Base-by-base conservation (phyloP, 2,797 vertebrate genomes). In the Menidia menidia region DNA sequence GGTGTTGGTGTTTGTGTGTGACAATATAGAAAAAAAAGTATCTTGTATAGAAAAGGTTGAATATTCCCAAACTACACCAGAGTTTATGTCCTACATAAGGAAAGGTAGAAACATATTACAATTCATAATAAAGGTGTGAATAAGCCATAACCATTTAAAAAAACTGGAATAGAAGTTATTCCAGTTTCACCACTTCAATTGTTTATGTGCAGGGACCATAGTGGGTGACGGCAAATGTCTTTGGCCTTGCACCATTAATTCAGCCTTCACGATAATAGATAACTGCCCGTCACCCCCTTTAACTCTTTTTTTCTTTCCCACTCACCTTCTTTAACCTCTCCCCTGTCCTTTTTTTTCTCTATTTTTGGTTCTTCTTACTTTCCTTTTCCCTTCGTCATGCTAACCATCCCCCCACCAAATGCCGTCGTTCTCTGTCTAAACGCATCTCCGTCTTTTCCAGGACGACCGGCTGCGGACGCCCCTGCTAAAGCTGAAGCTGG, bases 391-490 rank as follows among this genome's bases (percentile, higher is more conserved):
- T 55, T 1, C n/a, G 8, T 60, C 4, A 11, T 25, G 25, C 25
- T 25, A 2, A 25, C 60, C 43, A 71, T 25, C 6, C 35, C 10
- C 10, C 6, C 35, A 39, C 35, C 4, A 39, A 39, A 25, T 57
- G 13, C 47, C 7, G 19, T 15, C 30, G 30, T 41, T 13, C 30
- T 39, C 41, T 15, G 1, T 47, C 4, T 9, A 44, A 15, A 12
- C 48, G 15, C 7, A 4, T 13, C 32, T 55, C 51, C 41, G 18
- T 42, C 31, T 72, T 13, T 59, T 18, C 45, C 87, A 98, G 98
- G 98, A 99, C 64, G 97, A 98, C 87, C 95, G 95, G 57, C 89
- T 98, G 75, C 95, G 96, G 87, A 93, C 95, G 52, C 98, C 98
- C 2, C 87, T 98, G 81, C 86, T 98, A 70, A 97, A 97, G 86